Evolutionary conservation across 1,140 invertebrate genomes (phyloP), one percentile per base, ranked within the genome.

Genomic region (Yoshiicerus persimilis): DNA sequence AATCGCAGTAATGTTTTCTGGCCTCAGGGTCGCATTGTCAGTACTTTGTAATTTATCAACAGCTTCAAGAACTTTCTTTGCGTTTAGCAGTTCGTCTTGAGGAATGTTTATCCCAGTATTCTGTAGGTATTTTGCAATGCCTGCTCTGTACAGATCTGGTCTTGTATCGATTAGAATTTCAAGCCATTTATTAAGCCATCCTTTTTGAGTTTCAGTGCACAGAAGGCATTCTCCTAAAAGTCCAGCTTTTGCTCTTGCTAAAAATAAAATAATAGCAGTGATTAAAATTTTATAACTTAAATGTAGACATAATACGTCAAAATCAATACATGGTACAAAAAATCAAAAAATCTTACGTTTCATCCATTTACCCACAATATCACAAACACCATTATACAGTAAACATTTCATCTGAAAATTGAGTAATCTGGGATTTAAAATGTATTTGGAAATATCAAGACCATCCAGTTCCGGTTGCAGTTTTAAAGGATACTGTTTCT

Each of bases 351-450:
- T 5, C 85, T 86, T 89, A 89, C 88, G 88, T 83, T 89, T 89
- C 9, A 86, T 86, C 88, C 88, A 89, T 56, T 47, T 41, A 4
- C 88, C 88, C 20, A 89, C 88, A 1, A 84, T 75, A 38, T 89
- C 88, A 84, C 88, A 89, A 56, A 86, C 85, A 4, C 88, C 88
- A 66, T 89, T 77, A 36, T 66, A 66, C 9, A 66, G 27, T 34
- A 89, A 1, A 34, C 88, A 89, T 70, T 89, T 89, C n/a, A 89
- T 89, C 32, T 89, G 88, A 11, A 89, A 38, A 41, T 86, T 87
- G 4, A 89, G 30, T 27, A 83, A 23, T 64, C 77, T 1, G 10
- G 85, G 85, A 87, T 89, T 89, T 32, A 64, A 87, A 9, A 89
- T 25, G 36, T 89, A 89, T 2, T 32, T 70, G 47, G 47, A 38